A percentile compares a stretch with the other conserved stretches of the same genome.
Evolutionary conservation across 1,140 invertebrate species (phyloP).

Genomic region (Papilio polytes): DNA sequence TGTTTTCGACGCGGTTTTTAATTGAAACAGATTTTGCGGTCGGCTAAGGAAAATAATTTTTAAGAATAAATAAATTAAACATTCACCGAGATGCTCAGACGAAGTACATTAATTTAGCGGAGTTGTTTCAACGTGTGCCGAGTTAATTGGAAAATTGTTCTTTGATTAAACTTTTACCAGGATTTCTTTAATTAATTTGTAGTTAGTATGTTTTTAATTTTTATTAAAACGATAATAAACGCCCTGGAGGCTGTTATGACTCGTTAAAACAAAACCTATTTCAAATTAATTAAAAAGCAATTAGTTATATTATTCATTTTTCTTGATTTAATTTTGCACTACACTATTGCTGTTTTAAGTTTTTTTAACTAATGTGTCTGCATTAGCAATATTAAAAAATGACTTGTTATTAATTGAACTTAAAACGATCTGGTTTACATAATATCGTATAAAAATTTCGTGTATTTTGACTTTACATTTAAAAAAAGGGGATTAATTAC

Average conservation of each 20-base stretch:
- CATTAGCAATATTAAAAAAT: no score
- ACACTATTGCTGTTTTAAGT: no score
- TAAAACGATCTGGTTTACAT: not conserved
- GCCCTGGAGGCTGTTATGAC: not conserved
- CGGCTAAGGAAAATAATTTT: constrained; percentile 46
- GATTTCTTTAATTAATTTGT: not conserved
- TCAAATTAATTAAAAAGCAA: no score
- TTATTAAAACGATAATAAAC: not conserved
- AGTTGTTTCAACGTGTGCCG: constrained; percentile 11
- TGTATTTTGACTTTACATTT: no score
- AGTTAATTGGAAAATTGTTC: constrained; percentile 14
- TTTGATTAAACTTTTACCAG: not conserved
- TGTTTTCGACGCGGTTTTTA: constrained; percentile 50
- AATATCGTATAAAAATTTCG: not conserved
- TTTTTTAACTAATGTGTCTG: no score
- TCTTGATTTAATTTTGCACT: not conserved
- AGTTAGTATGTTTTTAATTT: not conserved
- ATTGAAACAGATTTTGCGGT: constrained; percentile 53
- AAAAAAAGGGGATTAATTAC: constrained; percentile 24
- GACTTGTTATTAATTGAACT: no score
- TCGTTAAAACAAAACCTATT: not conserved
- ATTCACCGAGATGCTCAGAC: constrained; percentile 41
- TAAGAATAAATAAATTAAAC: constrained; percentile 45
- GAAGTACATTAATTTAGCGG: constrained; percentile 43
- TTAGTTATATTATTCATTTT: no score